Conservation (phyloP, 2,888 invertebrate genomes). For the Phytoseiulus persimilis region DNA sequence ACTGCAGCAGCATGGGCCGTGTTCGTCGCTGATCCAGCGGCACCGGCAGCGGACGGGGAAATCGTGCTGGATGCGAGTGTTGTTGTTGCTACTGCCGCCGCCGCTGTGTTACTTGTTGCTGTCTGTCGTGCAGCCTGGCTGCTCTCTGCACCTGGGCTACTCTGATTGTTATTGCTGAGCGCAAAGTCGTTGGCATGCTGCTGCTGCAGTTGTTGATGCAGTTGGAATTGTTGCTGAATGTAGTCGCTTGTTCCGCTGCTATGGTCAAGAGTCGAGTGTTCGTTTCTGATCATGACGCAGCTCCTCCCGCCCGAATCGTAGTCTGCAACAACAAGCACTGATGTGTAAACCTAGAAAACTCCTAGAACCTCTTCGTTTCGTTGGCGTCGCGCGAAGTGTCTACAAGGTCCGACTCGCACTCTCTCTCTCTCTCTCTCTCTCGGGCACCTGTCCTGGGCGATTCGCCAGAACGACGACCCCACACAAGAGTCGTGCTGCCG, state of each 20-base stretch:
- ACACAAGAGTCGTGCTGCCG: no score
- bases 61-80: constrained; percentile 28
- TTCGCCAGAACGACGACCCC: no score
- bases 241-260: neutral
- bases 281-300: constrained; percentile 30
- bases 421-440: no score
- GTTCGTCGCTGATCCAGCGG: constrained; percentile 33
- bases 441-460: no score
- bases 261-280: neutral
- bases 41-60: constrained; percentile 9
- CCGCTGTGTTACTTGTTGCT: neutral
- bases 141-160: neutral
- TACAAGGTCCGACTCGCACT: no score
- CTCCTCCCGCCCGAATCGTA: constrained; percentile 11
- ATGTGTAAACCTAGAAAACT: neutral
- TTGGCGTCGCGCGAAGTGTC: no score
- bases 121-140: neutral
- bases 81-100: constrained; percentile 33
- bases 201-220: neutral
- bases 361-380: no score
- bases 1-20: constrained; percentile 38
- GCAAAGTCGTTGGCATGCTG: neutral
- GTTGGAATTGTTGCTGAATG: neutral
- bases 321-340: neutral
- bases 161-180: neutral